These are phyloP conservation scores for Malacoraja senta DNA, from an alignment of 2,797 vertebrate genomes.

Conservation along the genomic window DNA sequence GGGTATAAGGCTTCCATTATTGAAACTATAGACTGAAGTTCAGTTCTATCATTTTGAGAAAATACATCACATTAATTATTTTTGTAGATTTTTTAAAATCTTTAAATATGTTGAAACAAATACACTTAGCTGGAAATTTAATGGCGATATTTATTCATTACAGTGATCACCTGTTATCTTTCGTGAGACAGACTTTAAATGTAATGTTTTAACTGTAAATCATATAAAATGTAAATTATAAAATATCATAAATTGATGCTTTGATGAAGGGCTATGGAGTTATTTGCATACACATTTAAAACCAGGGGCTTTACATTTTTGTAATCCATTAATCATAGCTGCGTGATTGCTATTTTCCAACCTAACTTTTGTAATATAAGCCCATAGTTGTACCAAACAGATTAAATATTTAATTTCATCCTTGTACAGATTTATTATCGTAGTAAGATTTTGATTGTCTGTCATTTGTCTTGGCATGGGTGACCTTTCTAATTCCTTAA, in stretches of 20 bases:
- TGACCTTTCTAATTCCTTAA: slow-evolving; percentile 15
- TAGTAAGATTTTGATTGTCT: background rate
- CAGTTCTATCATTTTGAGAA: background rate
- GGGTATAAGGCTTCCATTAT: background rate
- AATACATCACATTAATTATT: background rate
- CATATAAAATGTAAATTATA: background rate
- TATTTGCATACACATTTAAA: background rate
- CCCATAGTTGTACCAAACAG: background rate
- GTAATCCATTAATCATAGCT: background rate
- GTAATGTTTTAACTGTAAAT: background rate
- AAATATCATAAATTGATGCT: background rate
- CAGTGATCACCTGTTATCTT: background rate
- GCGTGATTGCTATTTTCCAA: background rate
- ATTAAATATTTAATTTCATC: slow-evolving; percentile 24
- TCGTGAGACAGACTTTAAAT: background rate
- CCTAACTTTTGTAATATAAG: background rate
- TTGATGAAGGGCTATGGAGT: too few species aligned
- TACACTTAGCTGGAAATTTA: background rate
- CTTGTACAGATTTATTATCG: background rate
- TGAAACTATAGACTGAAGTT: background rate
- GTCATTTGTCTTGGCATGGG: background rate
- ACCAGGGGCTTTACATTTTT: background rate
- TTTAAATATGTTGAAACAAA: background rate
- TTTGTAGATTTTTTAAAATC: background rate
- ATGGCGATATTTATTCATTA: background rate